A percentile compares a stretch with the other conserved stretches of the same genome.
Evolutionary conservation across 92 coral and sea anemone species (phyloP).

Genomic region (Blastomussa wellsi): DNA sequence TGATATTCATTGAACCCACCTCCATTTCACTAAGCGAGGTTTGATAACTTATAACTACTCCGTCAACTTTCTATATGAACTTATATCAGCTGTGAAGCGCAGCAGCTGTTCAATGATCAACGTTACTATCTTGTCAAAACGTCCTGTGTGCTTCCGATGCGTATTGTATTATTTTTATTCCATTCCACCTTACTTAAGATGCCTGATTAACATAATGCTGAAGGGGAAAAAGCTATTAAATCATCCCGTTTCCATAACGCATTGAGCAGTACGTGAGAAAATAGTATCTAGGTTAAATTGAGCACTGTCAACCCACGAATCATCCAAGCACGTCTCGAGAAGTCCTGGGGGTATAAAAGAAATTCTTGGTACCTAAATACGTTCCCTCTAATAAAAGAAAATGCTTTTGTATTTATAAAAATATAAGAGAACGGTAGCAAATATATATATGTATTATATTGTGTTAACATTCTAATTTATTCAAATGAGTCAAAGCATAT

Average conservation of each 20-base stretch:
- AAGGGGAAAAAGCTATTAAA: background rate
- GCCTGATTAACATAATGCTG: background rate
- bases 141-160: conserved; percentile 13
- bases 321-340: no score
- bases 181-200: background rate
- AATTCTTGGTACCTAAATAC: no score
- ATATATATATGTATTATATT: background rate
- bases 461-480: background rate
- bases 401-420: no score
- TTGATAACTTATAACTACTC: background rate
- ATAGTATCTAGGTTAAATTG: background rate
- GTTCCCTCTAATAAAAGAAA: no score
- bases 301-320: background rate
- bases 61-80: background rate
- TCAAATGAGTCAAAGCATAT: background rate
- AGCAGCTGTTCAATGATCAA: background rate
- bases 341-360: no score
- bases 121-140: background rate
- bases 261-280: background rate
- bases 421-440: background rate
- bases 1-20: background rate
- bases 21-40: background rate
- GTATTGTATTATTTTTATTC: background rate
- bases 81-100: background rate
- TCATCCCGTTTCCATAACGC: conserved; percentile 6